These are phyloP conservation scores for Seira ritae DNA, from an alignment of 2,888 invertebrate genomes.

Conservation along the genomic window DNA sequence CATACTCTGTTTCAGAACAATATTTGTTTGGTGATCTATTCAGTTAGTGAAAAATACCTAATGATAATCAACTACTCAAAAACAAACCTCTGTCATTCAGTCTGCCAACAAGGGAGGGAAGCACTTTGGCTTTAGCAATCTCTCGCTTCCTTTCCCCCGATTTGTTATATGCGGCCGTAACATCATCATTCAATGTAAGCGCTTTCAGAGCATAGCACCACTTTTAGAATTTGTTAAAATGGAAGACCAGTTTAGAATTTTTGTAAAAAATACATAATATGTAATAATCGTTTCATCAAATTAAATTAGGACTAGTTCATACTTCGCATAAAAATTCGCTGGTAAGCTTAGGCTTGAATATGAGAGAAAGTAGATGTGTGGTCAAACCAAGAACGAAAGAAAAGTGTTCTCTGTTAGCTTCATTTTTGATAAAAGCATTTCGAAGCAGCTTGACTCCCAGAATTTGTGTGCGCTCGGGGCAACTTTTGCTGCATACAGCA, in stretches of 20 bases:
- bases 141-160: slow-evolving; percentile 66
- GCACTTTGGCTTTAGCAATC: slow-evolving; percentile 42
- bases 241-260: background rate
- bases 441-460: slow-evolving; percentile 60
- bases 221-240: slow-evolving; percentile 35
- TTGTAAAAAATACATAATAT: background rate
- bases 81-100: background rate
- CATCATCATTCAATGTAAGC: slow-evolving; percentile 67
- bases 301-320: slow-evolving; percentile 13
- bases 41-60: background rate
- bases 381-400: slow-evolving; percentile 44
- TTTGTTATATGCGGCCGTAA: slow-evolving; percentile 66
- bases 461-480: slow-evolving; percentile 57
- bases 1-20: slow-evolving; percentile 25
- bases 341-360: slow-evolving; percentile 47
- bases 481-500: slow-evolving; percentile 19
- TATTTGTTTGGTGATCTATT: slow-evolving; percentile 1
- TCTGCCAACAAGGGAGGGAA: slow-evolving; percentile 35
- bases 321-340: slow-evolving; percentile 66
- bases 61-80: background rate
- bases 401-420: slow-evolving; percentile 68
- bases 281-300: background rate
- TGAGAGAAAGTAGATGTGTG: slow-evolving; percentile 51
- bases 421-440: slow-evolving; percentile 69
- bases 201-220: slow-evolving; percentile 69